Base-by-base conservation (phyloP, 2,797 vertebrate species). In the Molossus alvarezi region DNA sequence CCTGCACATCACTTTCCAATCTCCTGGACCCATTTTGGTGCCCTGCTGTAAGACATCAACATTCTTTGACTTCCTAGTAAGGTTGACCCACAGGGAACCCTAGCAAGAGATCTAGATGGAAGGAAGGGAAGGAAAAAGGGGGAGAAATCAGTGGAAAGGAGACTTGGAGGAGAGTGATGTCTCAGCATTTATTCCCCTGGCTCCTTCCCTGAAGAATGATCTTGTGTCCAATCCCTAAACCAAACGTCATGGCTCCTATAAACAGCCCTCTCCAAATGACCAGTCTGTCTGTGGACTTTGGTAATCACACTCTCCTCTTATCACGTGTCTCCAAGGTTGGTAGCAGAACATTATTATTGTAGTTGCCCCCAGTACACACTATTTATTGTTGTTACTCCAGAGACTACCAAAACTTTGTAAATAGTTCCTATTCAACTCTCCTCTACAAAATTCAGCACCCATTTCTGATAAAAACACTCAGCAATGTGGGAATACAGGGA, bases 81-180 rank as follows among this genome's bases (percentile, higher is more conserved):
- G 3, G 67, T 77, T 88, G n/a, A 1, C 14, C 27, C 27, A 25
- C 11, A 75, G 51, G 9, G 5, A 90, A 53, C n/a, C 9, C 10
- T 51, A 75, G 57, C 45, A 48, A 64, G 60, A 88, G 9, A 25
- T 57, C 13, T 14, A 21, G 18, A 72, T 29, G 20, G 41, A 45
- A 75, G 12, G 10, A 5, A 64, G 1, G 13, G 4, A 10, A 4
- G 21, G 9, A 27, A 1, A 5, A 4, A 45, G 20, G 23, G 3
- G 10, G 7, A 11, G 62, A 65, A 6, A 7, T 6, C 25, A 33
- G 7, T 53, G 57, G 18, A 5, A 29, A 82, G n/a, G 7, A 29
- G 13, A 51, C 5, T 14, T 18, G 3, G 9, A 71, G 14, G n/a
- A 83, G 5, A 83, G 18, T 25, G 33, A 41, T 21, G 45, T 8